Conservation (phyloP, 2,113 vertebrate genomes). For the Carassius auratus region DNA sequence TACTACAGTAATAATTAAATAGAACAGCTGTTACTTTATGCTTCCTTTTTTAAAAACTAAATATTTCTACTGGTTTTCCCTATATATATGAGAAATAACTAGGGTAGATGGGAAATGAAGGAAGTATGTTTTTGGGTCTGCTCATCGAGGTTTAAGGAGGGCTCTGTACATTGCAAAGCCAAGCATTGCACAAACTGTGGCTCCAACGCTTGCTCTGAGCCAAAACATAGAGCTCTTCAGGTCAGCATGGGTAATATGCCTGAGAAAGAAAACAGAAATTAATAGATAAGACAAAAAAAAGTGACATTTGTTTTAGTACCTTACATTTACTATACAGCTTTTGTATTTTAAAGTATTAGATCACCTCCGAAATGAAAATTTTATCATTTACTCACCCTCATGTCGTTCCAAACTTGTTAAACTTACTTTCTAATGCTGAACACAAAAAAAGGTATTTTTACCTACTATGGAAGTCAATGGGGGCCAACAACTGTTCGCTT, state of each 20-base stretch:
- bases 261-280: conserved; percentile 69
- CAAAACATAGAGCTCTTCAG: conserved; percentile 93
- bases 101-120: not conserved
- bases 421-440: no score
- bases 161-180: conserved; percentile 95
- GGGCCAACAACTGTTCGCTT: no score
- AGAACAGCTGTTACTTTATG: not conserved
- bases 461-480: no score
- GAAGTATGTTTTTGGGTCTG: conserved; percentile 18
- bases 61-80: not conserved
- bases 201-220: conserved; percentile 92
- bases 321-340: not conserved
- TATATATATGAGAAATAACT: not conserved
- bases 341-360: not conserved
- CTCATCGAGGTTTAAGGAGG: conserved; percentile 90
- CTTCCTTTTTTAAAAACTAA: not conserved
- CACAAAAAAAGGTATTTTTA: no score
- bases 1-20: not conserved
- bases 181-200: conserved; percentile 90
- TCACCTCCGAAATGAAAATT: no score
- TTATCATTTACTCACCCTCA: no score
- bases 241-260: conserved; percentile 89
- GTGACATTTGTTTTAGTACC: not conserved
- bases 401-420: no score
- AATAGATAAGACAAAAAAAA: not conserved